phyloP scores from a whole-genome alignment of 30 jellyfish, hydroid and myxozoan genomes.

The Aurelia sp. region DNA sequence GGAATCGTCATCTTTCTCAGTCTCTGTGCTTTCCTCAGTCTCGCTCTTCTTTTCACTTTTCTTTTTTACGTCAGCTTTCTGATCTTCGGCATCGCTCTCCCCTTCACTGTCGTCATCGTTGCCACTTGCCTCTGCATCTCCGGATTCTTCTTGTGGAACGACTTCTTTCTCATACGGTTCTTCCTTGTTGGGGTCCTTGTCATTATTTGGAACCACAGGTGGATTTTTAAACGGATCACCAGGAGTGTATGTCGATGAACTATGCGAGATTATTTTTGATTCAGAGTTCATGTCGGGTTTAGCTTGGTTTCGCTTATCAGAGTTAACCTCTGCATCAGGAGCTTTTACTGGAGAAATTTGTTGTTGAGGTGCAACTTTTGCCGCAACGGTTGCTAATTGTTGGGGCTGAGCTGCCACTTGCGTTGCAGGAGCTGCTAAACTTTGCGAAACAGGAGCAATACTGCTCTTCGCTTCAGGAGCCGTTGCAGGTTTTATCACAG shows the following conservation, averaged over 20 bases:
- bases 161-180: not conserved
- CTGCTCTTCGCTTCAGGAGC: not conserved
- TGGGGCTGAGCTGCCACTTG: slow-evolving; percentile 10
- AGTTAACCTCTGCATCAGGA: not conserved
- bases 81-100: not conserved
- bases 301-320: slow-evolving; percentile 5
- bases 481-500: not conserved
- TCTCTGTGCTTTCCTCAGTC: not conserved
- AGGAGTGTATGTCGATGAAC: slow-evolving; percentile 73
- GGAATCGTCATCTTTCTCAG: not conserved
- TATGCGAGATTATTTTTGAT: slow-evolving; percentile 68
- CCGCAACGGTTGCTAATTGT: slow-evolving; percentile 4
- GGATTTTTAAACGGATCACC: slow-evolving; percentile 25
- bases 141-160: not conserved
- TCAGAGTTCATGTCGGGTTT: slow-evolving; percentile 61
- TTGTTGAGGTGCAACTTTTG: slow-evolving; percentile 13
- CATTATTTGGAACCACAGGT: not conserved
- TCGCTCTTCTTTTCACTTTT: not conserved
- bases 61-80: not conserved
- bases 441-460: slow-evolving; percentile 5
- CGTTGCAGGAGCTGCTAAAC: slow-evolving; percentile 1
- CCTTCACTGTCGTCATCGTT: slow-evolving; percentile 9
- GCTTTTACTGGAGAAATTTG: not conserved
- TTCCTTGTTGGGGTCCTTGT: not conserved
- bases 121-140: slow-evolving; percentile 10